Evolutionary conservation across 37 sponge, comb jelly and placozoan genomes (phyloP).

Genomic region (Amphimedon queenslandica): DNA sequence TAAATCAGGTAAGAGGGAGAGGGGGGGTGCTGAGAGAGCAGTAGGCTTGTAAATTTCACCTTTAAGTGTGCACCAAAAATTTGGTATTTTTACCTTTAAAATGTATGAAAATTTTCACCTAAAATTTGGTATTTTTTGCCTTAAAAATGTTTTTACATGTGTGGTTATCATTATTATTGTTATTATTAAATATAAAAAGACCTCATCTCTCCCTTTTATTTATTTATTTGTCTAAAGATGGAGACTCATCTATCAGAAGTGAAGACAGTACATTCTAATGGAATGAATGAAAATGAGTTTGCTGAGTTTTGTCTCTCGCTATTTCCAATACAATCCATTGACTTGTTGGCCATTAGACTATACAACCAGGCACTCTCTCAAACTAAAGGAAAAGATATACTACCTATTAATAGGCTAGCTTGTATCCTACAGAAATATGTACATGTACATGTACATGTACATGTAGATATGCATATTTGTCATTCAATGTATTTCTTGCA

Average conservation of each 20-base stretch:
- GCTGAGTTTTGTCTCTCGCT: constrained; percentile 46
- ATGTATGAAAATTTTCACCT: no score
- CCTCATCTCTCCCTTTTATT: no score
- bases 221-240: constrained; percentile 22
- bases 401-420: constrained; percentile 26
- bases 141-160: neutral
- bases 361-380: constrained; percentile 34
- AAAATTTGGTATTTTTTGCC: no score
- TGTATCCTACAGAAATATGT: constrained; percentile 52
- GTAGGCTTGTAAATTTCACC: no score
- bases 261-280: constrained; percentile 5
- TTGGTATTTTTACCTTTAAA: no score
- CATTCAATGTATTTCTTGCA: no score
- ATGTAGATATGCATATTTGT: neutral
- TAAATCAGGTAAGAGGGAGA: constrained; percentile 43
- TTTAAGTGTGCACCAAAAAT: no score
- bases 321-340: constrained; percentile 21
- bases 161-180: neutral
- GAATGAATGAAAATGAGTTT: constrained; percentile 71
- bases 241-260: constrained; percentile 26
- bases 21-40: no score
- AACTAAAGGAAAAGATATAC: constrained; percentile 1
- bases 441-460: neutral
- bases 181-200: no score
- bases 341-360: constrained; percentile 1